Base-by-base conservation (phyloP, 2,888 invertebrate species). In the Cheilosia grossa region DNA sequence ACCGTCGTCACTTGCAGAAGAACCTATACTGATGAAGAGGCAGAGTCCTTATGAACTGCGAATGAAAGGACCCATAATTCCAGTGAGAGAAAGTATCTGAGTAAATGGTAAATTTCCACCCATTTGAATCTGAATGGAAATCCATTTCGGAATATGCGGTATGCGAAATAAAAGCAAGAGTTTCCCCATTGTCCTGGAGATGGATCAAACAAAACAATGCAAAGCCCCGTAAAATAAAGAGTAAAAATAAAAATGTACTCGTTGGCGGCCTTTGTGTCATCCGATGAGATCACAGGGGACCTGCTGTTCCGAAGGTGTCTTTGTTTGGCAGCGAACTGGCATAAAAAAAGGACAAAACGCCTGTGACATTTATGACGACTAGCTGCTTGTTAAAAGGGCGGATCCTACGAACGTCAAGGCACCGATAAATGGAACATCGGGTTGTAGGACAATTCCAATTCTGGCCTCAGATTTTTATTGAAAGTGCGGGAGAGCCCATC, bases 201-300 rank as follows among this genome's bases (percentile, higher is more conserved):
- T 59, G 74, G 74, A 83, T 83, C 83, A 83, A 83, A 83, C 83
- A 74, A 80, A 83, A 80, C 69, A 83, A 80, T 83, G 47, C 83
- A 42, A 54, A 63, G 75, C 47, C 44, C 72, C 56, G 72, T 69
- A 67, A 74, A 69, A 70, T 79, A 59, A 77, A 70, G 67, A 79
- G 40, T 49, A 70, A 66, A 77, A 40, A 51, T 54, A 64, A 53
- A 59, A 51, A 58, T 4, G 30, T 15, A 24, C 13, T 24, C 24
- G 13, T 51, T 61, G 67, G 49, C 78, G 58, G 49, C 53, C 82
- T 83, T 79, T 79, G 82, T 79, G 59, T 21, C 24, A 4, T 15
- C 42, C 51, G 51, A 74, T 80, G 61, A 17, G 78, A 79, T 83
- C 64, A 30, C 59, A 64, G 33, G 54, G 69, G 74, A 79, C 66